These are phyloP conservation scores for Calephelis virginiensis DNA, from an alignment of 1,140 invertebrate genomes.

Conservation along the genomic window DNA sequence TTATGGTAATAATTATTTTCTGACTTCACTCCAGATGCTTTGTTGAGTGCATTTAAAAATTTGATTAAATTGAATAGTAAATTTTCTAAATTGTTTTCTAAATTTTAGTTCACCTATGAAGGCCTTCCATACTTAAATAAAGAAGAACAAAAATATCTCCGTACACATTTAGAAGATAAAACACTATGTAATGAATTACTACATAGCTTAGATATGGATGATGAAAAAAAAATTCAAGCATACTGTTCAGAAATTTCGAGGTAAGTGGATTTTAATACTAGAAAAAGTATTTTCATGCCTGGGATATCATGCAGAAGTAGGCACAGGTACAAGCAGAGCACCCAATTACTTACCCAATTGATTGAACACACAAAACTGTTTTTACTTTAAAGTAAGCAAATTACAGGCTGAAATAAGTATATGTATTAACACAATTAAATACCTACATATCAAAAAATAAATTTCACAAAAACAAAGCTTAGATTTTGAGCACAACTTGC, in stretches of 20 bases:
- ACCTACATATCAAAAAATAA: no score
- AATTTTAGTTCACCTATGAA: conserved; percentile 82
- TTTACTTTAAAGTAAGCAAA: no score
- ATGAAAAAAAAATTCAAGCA: conserved; percentile 73
- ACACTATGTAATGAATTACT: conserved; percentile 45
- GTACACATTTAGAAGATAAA: conserved; percentile 70
- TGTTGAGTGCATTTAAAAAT: not conserved
- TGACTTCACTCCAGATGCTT: no score
- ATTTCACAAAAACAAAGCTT: no score
- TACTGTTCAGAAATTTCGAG: conserved; percentile 73
- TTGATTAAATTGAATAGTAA: conserved; percentile 20
- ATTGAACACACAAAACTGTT: no score
- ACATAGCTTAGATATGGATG: conserved; percentile 40
- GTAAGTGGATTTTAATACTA: conserved; percentile 50
- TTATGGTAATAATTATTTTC: no score
- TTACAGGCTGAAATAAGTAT: no score
- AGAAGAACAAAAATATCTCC: conserved; percentile 74
- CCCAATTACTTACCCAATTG: no score
- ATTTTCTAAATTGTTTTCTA: conserved; percentile 43
- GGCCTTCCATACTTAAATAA: conserved; percentile 84
- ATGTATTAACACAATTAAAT: no score
- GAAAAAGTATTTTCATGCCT: conserved; percentile 36
- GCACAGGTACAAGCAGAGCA: no score
- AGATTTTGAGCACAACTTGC: no score
- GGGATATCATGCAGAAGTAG: no score